Base-by-base conservation (phyloP, 2,113 vertebrate genomes). In the Hystrix cristata region DNA sequence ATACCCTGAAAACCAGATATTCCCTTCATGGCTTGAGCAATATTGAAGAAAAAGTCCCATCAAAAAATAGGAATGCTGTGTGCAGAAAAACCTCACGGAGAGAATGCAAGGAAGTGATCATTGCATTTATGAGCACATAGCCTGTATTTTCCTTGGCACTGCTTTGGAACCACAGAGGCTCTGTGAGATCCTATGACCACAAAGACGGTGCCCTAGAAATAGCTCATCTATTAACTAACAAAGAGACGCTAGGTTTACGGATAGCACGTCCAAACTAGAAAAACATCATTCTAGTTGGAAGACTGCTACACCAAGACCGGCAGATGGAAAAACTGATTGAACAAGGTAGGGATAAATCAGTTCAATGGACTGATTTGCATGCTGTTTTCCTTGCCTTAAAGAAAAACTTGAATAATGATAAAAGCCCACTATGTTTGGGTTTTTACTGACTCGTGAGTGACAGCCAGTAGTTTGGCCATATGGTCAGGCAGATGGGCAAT, bases 1-100 rank as follows among this genome's bases (percentile, higher is more conserved):
- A 86, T 83, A 93, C 78, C 51, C 38, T 89, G 93, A 11, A 93
- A 93, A 89, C 46, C 11, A 43, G 29, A 96, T 94, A 86, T 9
- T 78, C 4, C 4, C 19, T 16, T 65, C 29, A 79, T 48, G 38
- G 53, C 15, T 82, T 92, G 7, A 15, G 43, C 79, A 18, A 60
- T 76, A 10, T 21, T 72, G 31, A 10, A 43, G 11, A 27, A 76
- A 95, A 93, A 87, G 9, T 53, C 78, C 48, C 34, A 53, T 83
- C n/a, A 25, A 46, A 51, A 81, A 85, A 64, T 38, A 34, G 15
- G 59, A n/a, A 29, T 94, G 38, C 11, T 64, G 64, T 67, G 27
- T 67, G n/a, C 29, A 80, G 43, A 80, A 92, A 69, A 12, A 87
- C 2, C 21, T 19, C 51, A 11, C 38, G 12, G 53, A 31, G 2